These are phyloP conservation scores for Rugalucina vietnamica DNA, from an alignment of 2,888 invertebrate species.

Conservation along the genomic window DNA sequence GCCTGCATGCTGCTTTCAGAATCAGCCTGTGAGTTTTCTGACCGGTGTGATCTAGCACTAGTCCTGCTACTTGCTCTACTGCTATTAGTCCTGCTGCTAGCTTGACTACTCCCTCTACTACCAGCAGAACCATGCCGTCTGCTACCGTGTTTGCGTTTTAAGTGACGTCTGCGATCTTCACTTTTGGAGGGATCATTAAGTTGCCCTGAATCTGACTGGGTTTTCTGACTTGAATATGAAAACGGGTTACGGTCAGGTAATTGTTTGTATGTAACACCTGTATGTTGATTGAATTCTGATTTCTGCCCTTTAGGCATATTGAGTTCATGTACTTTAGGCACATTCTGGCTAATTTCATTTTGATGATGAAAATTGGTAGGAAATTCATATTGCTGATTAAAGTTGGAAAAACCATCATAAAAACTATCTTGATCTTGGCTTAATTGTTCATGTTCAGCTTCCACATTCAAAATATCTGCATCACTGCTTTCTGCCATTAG, in stretches of 20 bases:
- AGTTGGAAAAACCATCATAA: background rate
- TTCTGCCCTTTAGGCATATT: slow-evolving; percentile 15
- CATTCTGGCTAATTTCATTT: too few species aligned
- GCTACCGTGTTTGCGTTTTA: background rate
- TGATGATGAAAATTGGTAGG: too few species aligned
- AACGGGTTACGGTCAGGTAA: background rate
- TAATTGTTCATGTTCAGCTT: slow-evolving; percentile 8
- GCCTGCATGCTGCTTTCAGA: background rate
- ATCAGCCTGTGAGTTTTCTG: background rate
- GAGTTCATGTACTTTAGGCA: slow-evolving; percentile 9
- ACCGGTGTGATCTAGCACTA: background rate
- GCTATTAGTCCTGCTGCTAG: background rate
- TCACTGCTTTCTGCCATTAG: slow-evolving; percentile 1
- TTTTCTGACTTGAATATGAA: background rate
- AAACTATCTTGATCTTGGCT: background rate
- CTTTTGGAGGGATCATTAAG: background rate
- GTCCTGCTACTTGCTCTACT: background rate
- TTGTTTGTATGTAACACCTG: background rate
- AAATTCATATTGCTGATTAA: background rate
- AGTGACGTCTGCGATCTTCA: background rate
- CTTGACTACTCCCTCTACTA: slow-evolving; percentile 7
- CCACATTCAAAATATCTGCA: slow-evolving; percentile 29
- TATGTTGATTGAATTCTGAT: background rate
- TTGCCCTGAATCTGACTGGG: background rate
- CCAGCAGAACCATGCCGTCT: background rate